Base-by-base conservation (phyloP, 2,113 vertebrate species). In the Leptosomus discolor region DNA sequence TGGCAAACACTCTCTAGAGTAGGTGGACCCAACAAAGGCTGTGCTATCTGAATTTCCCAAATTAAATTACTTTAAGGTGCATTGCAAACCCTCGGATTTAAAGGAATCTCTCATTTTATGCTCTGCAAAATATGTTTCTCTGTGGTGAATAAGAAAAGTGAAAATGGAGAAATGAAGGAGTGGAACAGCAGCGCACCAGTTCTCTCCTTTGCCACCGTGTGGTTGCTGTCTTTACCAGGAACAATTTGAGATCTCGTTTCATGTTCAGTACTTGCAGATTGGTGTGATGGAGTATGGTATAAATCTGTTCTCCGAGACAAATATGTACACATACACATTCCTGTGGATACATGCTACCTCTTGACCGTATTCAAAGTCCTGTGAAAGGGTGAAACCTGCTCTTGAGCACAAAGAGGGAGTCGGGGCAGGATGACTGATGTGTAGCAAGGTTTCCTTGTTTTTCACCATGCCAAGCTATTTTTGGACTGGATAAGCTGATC, bases 371-470 rank as follows among this genome's bases (percentile, higher is more conserved):
- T 77, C 56, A 34, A 7, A 70, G 81, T 36, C 56, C 41, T 43
- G 39, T 27, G 43, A 19, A 57, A 54, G 58, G 63, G 24, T 30
- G n/a, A 58, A 3, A 36, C 15, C 56, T 39, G 14, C 43, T 67
- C 48, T 17, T 19, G 68, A 78, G 68, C 69, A 20, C 34, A 6
- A 36, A 37, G 46, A 36, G 27, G 23, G 75, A 50, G 30, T 15
- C 26, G 0, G 0, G 22, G 56, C 19, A 58, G 63, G 58, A 36
- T 0, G 2, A 39, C 39, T 24, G 85, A 17, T 36, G 71, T 29
- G 46, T 24, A 57, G 12, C 3, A 5, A 73, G 60, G 41, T 51
- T 51, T 82, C 70, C 16, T 68, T 14, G 0, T 41, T 83, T 69
- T 93, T 83, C 46, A n/a, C 67, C 26, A 1, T 23, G 24, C 77